Evolutionary conservation across 1,140 invertebrate species (phyloP).

Genomic region (Pinna nobilis): DNA sequence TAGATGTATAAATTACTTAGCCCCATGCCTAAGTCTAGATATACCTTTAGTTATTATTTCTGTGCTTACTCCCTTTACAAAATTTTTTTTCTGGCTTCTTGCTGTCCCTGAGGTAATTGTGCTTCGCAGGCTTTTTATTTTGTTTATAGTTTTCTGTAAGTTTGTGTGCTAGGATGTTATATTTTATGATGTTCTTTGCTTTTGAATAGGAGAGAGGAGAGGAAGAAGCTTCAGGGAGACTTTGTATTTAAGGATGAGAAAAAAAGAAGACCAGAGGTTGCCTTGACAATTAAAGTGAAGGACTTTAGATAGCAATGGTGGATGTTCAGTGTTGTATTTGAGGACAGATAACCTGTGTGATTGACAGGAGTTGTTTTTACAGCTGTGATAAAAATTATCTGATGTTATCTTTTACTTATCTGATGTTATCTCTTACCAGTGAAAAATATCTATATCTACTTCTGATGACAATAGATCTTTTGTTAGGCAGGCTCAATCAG

Average conservation of each 20-base stretch:
- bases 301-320: slow-evolving; percentile 57
- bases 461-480: no score
- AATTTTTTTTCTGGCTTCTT: neutral
- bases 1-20: no score
- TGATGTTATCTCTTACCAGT: no score
- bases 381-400: no score
- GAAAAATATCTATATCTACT: no score
- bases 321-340: neutral
- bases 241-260: slow-evolving; percentile 15
- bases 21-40: no score
- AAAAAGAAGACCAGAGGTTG: slow-evolving; percentile 53
- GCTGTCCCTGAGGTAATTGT: neutral
- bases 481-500: no score
- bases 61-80: neutral
- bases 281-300: slow-evolving; percentile 63
- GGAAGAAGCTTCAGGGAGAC: slow-evolving; percentile 30
- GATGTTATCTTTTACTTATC: no score
- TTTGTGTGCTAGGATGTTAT: neutral
- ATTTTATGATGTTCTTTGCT: neutral
- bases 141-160: neutral
- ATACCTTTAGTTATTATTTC: no score
- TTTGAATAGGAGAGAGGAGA: slow-evolving; percentile 44
- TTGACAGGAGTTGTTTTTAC: no score
- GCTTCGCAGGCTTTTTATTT: neutral
- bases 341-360: no score